Evolutionary conservation across 2,888 invertebrate genomes (phyloP), one percentile per base, ranked within the genome.

Genomic region (Microchrysa polita): DNA sequence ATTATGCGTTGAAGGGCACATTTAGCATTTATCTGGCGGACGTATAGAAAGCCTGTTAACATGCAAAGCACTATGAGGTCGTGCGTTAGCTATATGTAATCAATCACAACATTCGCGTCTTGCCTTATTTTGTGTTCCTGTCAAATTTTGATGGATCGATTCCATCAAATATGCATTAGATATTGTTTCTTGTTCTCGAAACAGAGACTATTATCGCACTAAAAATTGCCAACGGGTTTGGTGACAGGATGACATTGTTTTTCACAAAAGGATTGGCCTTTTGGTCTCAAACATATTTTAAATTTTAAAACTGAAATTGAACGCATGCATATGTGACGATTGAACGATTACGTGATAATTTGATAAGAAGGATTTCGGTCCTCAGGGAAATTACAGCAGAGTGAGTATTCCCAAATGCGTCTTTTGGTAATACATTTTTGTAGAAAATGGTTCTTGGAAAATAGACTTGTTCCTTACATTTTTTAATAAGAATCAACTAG

Each of bases 81-180:
- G 60, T 12, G 60, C 14, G 18, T 12, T 18, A 10, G 18, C n/a
- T 16, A 40, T n/a, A n/a, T 34, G 53, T 27, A 53, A 69, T 69
- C 67, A 69, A 69, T 69, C 67, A 69, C 53, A 22, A 55, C 10
- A 55, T 69, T n/a, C 67, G 67, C 23, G 55, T 22, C 14, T 53
- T 34, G 14, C 7, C 18, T 16, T 42, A 42, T 63, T 40, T 40
- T 16, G 34, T 53, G 53, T 18, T 27, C 9, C 27, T 52, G 53
- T 55, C 53, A 69, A 55, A 55, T 53, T 10, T 27, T 69, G 67
- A 69, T 69, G 53, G 14, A 69, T 69, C 34, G 67, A 20, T 48
- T 14, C 55, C 67, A 69, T 69, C 67, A 69, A 69, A 69, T n/a
- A 48, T 34, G 2, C 67, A 69, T 69, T 20, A 69, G 16, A 69